phyloP scores from a whole-genome alignment of 2,113 vertebrate genomes.

The Oreochromis niloticus region DNA sequence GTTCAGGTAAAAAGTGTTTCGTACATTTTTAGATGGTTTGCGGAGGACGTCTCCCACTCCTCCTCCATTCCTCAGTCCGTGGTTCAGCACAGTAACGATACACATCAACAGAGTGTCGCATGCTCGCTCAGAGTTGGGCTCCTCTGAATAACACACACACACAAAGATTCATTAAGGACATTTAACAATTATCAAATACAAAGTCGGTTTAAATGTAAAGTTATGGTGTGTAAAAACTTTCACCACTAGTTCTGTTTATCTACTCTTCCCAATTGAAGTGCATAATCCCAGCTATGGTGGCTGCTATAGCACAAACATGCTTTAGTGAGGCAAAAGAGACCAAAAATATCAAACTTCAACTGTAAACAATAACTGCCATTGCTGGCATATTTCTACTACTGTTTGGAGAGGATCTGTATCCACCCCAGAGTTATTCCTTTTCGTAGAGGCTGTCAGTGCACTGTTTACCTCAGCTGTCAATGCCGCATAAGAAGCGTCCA shows the following conservation, averaged over 20 bases:
- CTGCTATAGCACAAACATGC: not conserved
- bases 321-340: not conserved
- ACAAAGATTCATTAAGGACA: not conserved
- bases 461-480: not conserved
- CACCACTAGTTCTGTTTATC: not conserved
- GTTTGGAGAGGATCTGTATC: not conserved
- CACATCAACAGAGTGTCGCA: conserved; percentile 97
- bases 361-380: not conserved
- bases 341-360: not conserved
- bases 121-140: conserved; percentile 75
- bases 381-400: not conserved
- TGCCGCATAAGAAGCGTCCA: not conserved
- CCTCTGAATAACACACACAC: conserved; percentile 45
- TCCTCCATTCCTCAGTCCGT: conserved; percentile 92
- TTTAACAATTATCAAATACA: not conserved
- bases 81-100: conserved; percentile 93
- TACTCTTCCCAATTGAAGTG: not conserved
- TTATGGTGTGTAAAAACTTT: not conserved
- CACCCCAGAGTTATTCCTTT: not conserved
- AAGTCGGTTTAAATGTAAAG: not conserved
- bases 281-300: not conserved
- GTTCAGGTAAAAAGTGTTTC: not conserved
- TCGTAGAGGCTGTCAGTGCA: not conserved
- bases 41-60: conserved; percentile 94
- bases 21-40: conserved; percentile 91